Evolutionary conservation across 2,888 invertebrate species (phyloP).

Genomic region (Piscicola geometra): DNA sequence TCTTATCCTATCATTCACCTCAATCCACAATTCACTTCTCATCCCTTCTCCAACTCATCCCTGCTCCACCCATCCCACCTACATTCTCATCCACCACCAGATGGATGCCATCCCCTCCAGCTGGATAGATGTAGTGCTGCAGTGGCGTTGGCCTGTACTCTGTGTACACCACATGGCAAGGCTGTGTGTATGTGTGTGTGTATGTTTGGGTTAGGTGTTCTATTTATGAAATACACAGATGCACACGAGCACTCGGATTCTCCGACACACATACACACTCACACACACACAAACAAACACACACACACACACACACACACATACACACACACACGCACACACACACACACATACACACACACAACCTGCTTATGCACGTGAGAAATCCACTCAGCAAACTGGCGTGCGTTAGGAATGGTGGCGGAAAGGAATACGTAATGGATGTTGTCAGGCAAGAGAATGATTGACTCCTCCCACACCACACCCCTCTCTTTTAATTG

Average conservation of each 20-base stretch:
- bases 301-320: not conserved
- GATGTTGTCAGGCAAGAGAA: conserved; percentile 91
- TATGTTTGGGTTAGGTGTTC: too few relatives aligned
- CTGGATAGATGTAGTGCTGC: conserved; percentile 95
- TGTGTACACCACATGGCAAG: conserved; percentile 97
- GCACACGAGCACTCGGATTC: too few relatives aligned
- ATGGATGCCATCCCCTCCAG: conserved; percentile 87
- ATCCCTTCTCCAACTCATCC: not conserved
- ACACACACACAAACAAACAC: too few relatives aligned
- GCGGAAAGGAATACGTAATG: conserved; percentile 98
- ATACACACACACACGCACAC: not conserved
- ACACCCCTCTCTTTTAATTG: conserved; percentile 87
- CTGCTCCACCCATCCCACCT: conserved; percentile 38
- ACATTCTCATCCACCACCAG: conserved; percentile 85
- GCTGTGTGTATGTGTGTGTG: conserved; percentile 61
- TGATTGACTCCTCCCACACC: conserved; percentile 98
- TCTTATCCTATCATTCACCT: not conserved
- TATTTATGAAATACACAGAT: too few relatives aligned
- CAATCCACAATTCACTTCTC: not conserved
- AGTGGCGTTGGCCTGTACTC: conserved; percentile 94
- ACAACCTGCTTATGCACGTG: conserved; percentile 73
- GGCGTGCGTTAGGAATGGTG: conserved; percentile 96
- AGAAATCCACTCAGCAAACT: conserved; percentile 64
- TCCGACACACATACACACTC: too few relatives aligned
- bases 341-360: not conserved